These are phyloP conservation scores for Eupithecia subumbrata DNA, from an alignment of 2,888 invertebrate species.

Conservation along the genomic window DNA sequence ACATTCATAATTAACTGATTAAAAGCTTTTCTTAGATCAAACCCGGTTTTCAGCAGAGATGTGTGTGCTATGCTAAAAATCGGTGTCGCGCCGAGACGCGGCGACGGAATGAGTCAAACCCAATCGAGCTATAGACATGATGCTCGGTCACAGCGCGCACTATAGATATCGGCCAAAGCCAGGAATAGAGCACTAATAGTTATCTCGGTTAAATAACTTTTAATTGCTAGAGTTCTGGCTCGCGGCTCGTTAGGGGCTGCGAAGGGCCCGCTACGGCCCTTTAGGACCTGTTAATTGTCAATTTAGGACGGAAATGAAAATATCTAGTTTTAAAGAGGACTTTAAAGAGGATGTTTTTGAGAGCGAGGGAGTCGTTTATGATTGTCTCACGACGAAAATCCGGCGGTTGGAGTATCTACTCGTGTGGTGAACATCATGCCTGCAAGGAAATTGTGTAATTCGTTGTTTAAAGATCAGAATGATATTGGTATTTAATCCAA, in stretches of 20 bases:
- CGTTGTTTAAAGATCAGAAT: background rate
- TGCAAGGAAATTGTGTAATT: background rate
- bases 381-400: background rate
- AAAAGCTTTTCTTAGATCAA: background rate
- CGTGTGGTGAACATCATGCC: background rate
- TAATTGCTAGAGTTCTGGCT: slow-evolving; percentile 23
- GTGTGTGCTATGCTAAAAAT: background rate
- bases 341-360: slow-evolving; percentile 9
- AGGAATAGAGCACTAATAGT: slow-evolving; percentile 15
- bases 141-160: background rate
- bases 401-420: background rate
- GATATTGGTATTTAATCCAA: background rate
- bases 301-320: slow-evolving; percentile 10
- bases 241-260: slow-evolving; percentile 10
- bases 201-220: slow-evolving; percentile 26
- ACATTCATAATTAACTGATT: background rate
- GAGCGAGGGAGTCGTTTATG: background rate
- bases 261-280: background rate
- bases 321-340: slow-evolving; percentile 9
- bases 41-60: background rate
- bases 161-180: background rate
- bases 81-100: no score
- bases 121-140: background rate
- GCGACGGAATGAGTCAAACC: background rate
- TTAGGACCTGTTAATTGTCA: background rate